Evolutionary conservation across 23 tunicate genomes (phyloP), one percentile per base, ranked within the genome.

Genomic region (Trididemnum clinides): DNA sequence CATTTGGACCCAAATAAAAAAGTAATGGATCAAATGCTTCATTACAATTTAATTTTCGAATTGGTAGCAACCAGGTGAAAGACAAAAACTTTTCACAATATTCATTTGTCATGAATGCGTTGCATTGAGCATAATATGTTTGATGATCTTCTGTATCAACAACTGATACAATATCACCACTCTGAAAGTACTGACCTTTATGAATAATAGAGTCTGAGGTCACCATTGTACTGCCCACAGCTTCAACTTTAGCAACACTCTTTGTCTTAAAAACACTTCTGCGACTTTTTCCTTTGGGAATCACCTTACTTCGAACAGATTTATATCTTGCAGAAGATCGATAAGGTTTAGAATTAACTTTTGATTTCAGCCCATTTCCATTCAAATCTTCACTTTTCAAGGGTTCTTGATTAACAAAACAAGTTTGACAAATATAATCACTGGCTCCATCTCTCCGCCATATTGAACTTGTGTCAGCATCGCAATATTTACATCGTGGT

Each of bases 51-150:
- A 71, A 26, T 29, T 63, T 62, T 81, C 34, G 63, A 33, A 81
- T 34, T 31, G 73, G 85, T n/a, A 85, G 70, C 27, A 93, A 57
- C 98, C 98, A 93, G 10, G 92, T 93, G 25, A 83, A 72, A 0
- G 88, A 80, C n/a, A 83, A 83, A 57, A 80, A 88, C 54, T 93
- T 93, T 80, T 88, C 80, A 73, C 89, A 84, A 78, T 64, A 88
- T 34, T 78, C 54, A 62, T 93, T 77, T 28, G 89, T 88, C 34
- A 93, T 25, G 74, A 93, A 93, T 1, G 86, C 73, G 22, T 73
- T 80, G 83, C 98, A 88, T 88, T 93, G 98, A 0, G 98, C 98
- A 84, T 88, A 93, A 62, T 93, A 93, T 29, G 64, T 84, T 28
- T 54, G 50, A 1, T 77, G 77, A 50, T 93, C 92, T 2, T 88